Percentiles rank a stretch among this genome's conserved stretches.
Evolutionary conservation across 23 tunicate genomes (phyloP).

Genomic region (Diplosoma virens): DNA sequence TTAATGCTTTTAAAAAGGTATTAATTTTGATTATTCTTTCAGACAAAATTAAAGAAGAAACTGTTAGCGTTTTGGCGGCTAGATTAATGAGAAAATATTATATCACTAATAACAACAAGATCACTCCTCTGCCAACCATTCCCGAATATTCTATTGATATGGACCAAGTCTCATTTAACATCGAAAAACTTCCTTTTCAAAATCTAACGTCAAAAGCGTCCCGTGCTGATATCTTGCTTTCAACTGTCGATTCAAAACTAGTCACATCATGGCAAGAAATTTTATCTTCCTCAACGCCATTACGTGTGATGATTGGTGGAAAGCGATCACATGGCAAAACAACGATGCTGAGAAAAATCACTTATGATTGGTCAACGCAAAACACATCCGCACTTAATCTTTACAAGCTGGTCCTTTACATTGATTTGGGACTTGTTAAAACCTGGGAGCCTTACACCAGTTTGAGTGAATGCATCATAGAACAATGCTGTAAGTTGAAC

Average conservation of each 20-base stretch:
- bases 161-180: conserved; percentile 35
- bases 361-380: conserved; percentile 64
- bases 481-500: conserved; percentile 40
- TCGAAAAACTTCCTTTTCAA: not conserved
- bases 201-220: not conserved
- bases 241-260: not conserved
- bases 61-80: too few species aligned
- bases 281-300: not conserved
- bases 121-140: conserved; percentile 13
- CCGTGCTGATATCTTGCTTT: not conserved
- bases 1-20: too few species aligned
- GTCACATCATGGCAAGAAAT: conserved; percentile 31
- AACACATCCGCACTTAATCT: conserved; percentile 1
- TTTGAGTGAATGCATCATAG: conserved; percentile 47
- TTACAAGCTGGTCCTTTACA: conserved; percentile 39
- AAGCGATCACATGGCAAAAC: conserved; percentile 54
- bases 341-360: conserved; percentile 41
- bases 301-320: conserved; percentile 39
- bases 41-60: too few species aligned
- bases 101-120: not conserved
- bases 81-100: conserved; percentile 4
- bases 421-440: conserved; percentile 37
- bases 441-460: conserved; percentile 54
- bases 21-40: too few species aligned
- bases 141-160: conserved; percentile 10